Base-by-base conservation (phyloP, 2,797 vertebrate species). In the Apogon talboti region DNA sequence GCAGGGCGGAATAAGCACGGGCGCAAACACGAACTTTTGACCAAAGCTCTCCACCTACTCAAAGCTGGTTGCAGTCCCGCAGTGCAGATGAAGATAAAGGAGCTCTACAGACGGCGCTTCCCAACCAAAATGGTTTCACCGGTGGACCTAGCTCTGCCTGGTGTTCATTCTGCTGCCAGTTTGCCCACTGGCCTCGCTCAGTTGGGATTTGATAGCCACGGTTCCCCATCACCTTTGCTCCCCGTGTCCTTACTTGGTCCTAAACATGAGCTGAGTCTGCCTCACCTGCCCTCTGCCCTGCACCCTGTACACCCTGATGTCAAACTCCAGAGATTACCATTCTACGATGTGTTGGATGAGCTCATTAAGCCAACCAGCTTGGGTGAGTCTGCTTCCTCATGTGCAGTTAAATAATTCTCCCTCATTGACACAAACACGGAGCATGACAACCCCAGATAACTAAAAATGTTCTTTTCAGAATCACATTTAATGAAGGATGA, bases 41-140 rank as follows among this genome's bases (percentile, higher is more conserved):
- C 98, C 81, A 99, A 99, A 95, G 96, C 98, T 33, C 94, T 99
- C 79, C 97, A 99, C 85, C 92, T 99, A 91, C 89, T 99, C 82
- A 99, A 99, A 91, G 95, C 96, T 44, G 97, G 98, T 89, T 99
- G 97, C 91, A 99, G 98, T 85, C 97, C 98, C 35, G 97, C 98
- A 15, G 96, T 99, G 37, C 98, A 99, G 88, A 99, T 99, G 97
- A 99, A 99, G 95, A 99, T 99, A 90, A 99, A 99, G 92, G 98
- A 99, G 94, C 96, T 99, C 73, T 99, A 99, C 78, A 93, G 98
- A 89, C 94, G 98, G 15, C 95, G 98, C 67, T 99, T 99, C 89
- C 98, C 98, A 19, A 96, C 96, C 90, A 99, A 99, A 92, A 98
- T 99, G 92, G 95, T 99, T 90, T 97, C 95, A 1, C 97, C 98